Conservation (phyloP, 1,140 invertebrate genomes). For the Bombus haemorrhoidalis region DNA sequence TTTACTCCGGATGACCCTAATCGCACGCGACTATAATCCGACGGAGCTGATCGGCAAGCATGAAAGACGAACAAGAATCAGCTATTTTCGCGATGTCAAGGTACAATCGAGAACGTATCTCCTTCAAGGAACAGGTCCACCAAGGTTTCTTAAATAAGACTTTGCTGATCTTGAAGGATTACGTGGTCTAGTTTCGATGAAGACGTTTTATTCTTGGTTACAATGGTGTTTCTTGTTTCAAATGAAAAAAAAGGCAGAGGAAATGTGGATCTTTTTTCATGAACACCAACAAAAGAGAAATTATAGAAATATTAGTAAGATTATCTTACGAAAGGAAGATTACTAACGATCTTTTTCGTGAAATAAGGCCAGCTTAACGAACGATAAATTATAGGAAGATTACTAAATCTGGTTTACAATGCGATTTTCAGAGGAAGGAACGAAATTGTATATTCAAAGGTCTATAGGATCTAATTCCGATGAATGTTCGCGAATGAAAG, state of each 20-base stretch:
- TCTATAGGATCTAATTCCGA: background rate
- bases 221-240: too few relatives aligned
- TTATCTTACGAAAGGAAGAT: background rate
- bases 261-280: too few relatives aligned
- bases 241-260: too few relatives aligned
- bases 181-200: too few relatives aligned
- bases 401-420: background rate
- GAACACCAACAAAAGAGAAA: too few relatives aligned
- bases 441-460: background rate
- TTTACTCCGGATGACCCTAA: slow-evolving; percentile 53
- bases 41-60: background rate
- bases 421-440: background rate
- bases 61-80: background rate
- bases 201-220: too few relatives aligned
- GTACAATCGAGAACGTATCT: background rate
- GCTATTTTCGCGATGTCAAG: slow-evolving; percentile 9
- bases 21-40: background rate
- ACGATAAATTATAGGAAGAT: too few relatives aligned
- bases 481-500: background rate
- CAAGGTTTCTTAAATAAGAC: too few relatives aligned
- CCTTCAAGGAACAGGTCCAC: too few relatives aligned
- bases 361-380: too few relatives aligned
- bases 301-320: too few relatives aligned
- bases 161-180: background rate
- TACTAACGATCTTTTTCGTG: background rate